Evolutionary conservation across 2,888 invertebrate species (phyloP).

Genomic region (Balanococcus diminutus): DNA sequence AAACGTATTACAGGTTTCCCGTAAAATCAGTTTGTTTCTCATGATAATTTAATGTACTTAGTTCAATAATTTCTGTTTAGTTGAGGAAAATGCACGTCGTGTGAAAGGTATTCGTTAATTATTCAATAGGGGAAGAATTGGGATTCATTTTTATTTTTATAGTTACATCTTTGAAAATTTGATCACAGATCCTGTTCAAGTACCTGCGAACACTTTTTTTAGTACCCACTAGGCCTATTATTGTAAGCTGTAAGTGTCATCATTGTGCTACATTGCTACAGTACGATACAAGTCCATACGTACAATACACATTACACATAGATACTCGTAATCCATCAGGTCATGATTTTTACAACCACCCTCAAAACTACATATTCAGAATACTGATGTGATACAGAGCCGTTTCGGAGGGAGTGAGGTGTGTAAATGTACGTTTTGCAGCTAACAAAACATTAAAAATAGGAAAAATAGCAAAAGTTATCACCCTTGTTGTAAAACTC

Average conservation of each 20-base stretch:
- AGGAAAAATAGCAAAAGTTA: slow-evolving; percentile 26
- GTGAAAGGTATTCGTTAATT: background rate
- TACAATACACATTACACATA: background rate
- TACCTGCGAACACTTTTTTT: no score
- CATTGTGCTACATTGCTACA: background rate
- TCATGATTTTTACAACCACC: background rate
- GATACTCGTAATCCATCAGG: background rate
- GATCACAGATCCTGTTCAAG: background rate
- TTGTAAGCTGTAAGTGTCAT: no score
- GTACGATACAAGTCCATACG: no score
- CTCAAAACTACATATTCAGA: background rate
- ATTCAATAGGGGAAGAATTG: background rate
- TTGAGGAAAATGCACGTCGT: background rate
- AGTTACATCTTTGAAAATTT: background rate
- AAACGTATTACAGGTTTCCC: slow-evolving; percentile 25
- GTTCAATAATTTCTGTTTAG: background rate
- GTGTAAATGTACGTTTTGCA: background rate
- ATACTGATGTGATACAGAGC: slow-evolving; percentile 1
- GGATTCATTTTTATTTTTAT: background rate
- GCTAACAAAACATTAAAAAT: slow-evolving; percentile 29
- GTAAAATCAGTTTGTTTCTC: slow-evolving; percentile 8
- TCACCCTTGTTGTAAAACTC: background rate
- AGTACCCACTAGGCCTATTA: no score
- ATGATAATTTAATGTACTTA: background rate
- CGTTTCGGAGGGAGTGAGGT: background rate